phyloP scores from a whole-genome alignment of 1,140 invertebrate genomes.

The Brachionus rotundiformis region DNA sequence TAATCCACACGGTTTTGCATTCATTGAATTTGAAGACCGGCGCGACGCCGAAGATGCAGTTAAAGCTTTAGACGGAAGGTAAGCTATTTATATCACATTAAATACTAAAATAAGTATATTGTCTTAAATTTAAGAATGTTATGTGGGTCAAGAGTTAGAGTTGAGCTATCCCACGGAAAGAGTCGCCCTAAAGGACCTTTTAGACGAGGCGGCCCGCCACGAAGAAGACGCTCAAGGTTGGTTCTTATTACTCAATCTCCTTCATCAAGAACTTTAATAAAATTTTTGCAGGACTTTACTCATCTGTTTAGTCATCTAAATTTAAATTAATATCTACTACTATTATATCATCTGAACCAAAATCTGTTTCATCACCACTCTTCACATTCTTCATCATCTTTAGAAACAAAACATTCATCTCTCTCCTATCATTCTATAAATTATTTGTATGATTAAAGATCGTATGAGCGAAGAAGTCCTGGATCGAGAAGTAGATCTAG shows the following conservation, averaged over 20 bases:
- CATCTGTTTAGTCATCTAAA: constrained; percentile 10
- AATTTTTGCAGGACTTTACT: not conserved
- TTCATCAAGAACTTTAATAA: not conserved
- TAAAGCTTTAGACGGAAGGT: constrained; percentile 83
- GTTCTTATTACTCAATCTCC: not conserved
- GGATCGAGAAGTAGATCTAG: constrained; percentile 16
- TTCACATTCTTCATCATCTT: not conserved
- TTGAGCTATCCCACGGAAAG: constrained; percentile 82
- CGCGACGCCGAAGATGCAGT: constrained; percentile 91
- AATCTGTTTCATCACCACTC: not conserved
- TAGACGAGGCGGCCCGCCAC: not conserved
- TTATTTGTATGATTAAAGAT: constrained; percentile 40
- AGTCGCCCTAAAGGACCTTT: not conserved
- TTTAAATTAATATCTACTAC: not conserved
- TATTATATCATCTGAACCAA: not conserved
- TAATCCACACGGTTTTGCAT: constrained; percentile 82
- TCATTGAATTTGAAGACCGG: constrained; percentile 91
- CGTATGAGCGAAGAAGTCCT: constrained; percentile 22
- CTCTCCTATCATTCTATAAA: not conserved
- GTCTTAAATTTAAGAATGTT: constrained; percentile 69
- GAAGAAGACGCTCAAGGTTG: constrained; percentile 12
- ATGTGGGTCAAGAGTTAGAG: constrained; percentile 82
- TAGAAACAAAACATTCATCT: not conserved
- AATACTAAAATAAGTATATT: constrained; percentile 16
- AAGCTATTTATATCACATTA: not conserved